Conservation (phyloP, 2,113 vertebrate species). For the Triplophysa tibetana region DNA sequence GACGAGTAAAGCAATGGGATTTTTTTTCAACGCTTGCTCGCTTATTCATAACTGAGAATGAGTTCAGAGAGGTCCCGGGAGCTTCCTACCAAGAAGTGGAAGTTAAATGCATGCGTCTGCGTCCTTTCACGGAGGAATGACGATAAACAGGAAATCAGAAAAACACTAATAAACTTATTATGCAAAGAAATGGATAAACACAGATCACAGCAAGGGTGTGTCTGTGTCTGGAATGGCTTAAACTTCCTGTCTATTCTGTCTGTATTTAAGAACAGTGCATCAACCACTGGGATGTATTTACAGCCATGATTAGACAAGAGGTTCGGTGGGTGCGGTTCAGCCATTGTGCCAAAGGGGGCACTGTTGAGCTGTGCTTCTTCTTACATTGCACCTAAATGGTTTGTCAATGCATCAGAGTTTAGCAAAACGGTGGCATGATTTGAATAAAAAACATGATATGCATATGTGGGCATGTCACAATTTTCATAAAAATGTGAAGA, state of each 20-base stretch:
- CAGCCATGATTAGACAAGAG: neutral
- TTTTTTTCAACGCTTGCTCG: neutral
- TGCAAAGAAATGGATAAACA: neutral
- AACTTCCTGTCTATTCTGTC: neutral
- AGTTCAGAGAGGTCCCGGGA: constrained; percentile 21
- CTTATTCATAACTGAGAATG: constrained; percentile 22
- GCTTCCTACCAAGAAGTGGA: neutral
- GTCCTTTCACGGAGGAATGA: neutral
- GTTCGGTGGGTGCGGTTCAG: constrained; percentile 35
- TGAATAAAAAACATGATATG: neutral
- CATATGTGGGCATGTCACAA: neutral
- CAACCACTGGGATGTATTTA: neutral
- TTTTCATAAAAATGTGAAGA: neutral
- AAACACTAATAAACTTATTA: constrained; percentile 6
- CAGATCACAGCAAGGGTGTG: neutral
- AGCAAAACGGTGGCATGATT: neutral
- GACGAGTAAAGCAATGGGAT: neutral
- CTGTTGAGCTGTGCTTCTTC: constrained; percentile 45
- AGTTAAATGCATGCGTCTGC: neutral
- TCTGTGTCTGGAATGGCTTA: neutral
- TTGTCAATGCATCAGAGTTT: neutral
- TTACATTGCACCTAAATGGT: neutral
- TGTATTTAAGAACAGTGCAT: neutral
- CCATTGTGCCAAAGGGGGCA: constrained; percentile 56
- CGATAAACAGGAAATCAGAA: constrained; percentile 3